Evolutionary conservation across 1,140 invertebrate genomes (phyloP).

Genomic region (Aporrectodea caliginosa): DNA sequence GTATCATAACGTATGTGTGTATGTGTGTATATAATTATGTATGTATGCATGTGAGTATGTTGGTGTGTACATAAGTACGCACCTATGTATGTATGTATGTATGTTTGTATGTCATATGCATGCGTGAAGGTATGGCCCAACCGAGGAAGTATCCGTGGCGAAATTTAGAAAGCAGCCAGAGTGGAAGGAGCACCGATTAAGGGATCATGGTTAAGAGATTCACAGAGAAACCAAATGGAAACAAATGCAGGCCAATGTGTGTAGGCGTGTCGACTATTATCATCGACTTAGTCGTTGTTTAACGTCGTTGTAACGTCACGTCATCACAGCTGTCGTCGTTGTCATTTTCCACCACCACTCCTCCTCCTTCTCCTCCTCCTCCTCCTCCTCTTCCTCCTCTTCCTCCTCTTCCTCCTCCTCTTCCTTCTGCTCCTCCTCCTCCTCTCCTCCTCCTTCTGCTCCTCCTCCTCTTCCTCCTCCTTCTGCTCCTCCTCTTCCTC

Average conservation of each 20-base stretch:
- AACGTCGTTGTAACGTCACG: no score
- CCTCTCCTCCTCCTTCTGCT: neutral
- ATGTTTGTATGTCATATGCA: neutral
- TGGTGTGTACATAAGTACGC: no score
- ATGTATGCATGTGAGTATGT: no score
- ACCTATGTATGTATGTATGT: no score
- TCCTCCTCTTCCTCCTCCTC: neutral
- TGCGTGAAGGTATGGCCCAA: no score
- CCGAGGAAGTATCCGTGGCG: neutral
- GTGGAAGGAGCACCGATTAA: neutral
- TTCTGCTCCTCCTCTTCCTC: neutral
- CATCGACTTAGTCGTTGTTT: no score
- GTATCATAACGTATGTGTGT: neutral
- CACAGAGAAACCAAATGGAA: no score
- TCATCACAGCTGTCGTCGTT: no score
- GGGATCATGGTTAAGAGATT: no score
- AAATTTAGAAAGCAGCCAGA: neutral
- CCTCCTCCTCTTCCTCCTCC: neutral
- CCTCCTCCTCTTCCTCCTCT: neutral
- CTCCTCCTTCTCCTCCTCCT: neutral
- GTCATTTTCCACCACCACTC: neutral
- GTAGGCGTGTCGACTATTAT: no score
- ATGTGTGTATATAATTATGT: slow-evolving; percentile 3
- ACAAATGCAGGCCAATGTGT: no score
- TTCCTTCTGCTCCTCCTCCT: neutral